Conservation (phyloP, 2,888 invertebrate species). For the Eupithecia pulchellata region DNA sequence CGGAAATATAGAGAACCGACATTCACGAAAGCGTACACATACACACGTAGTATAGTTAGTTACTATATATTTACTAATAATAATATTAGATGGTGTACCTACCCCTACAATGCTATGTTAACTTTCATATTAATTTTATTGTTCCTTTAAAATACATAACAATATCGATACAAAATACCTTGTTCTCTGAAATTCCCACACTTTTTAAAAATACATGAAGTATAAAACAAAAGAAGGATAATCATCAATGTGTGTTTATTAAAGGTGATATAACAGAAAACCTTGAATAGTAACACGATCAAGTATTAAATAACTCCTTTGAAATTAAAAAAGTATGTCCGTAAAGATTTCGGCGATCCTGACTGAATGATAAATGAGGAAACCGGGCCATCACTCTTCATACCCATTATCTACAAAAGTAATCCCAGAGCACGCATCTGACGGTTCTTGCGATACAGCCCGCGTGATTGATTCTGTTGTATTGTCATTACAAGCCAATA, state of each 20-base stretch:
- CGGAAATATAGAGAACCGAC: no score
- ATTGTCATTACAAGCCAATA: background rate
- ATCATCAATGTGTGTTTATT: background rate
- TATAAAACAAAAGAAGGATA: background rate
- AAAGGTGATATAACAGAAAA: background rate
- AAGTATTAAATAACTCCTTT: background rate
- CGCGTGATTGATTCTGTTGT: slow-evolving; percentile 32
- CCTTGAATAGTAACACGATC: background rate
- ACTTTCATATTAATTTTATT: background rate
- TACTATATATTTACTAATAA: background rate
- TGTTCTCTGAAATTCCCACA: no score
- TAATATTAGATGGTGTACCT: background rate
- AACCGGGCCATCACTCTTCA: slow-evolving; percentile 37
- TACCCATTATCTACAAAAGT: slow-evolving; percentile 37
- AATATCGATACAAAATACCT: no score
- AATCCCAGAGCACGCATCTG: slow-evolving; percentile 36
- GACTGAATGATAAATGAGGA: slow-evolving; percentile 43
- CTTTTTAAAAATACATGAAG: background rate
- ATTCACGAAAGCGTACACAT: background rate
- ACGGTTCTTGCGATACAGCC: slow-evolving; percentile 28
- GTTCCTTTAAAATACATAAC: background rate
- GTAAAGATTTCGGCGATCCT: slow-evolving; percentile 19
- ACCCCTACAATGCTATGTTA: no score
- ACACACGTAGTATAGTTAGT: no score
- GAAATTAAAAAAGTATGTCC: background rate